phyloP scores from a whole-genome alignment of 2,797 vertebrate species.

The Helicolenus hilgendorfi region DNA sequence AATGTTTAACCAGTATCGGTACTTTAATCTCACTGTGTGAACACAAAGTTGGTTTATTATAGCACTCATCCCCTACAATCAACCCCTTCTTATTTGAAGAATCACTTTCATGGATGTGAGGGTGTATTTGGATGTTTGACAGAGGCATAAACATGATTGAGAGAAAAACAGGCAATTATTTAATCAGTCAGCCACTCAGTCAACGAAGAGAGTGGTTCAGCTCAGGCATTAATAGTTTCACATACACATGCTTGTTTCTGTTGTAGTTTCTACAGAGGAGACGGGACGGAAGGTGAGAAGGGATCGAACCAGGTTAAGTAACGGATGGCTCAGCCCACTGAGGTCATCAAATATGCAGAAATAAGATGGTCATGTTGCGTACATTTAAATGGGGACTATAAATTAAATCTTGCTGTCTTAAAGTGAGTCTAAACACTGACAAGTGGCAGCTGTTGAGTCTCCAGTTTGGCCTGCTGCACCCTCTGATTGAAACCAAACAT shows the following conservation, averaged over 20 bases:
- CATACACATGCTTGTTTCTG: background rate
- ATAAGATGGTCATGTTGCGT: background rate
- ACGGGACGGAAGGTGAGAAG: background rate
- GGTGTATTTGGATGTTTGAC: background rate
- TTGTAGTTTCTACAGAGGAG: background rate
- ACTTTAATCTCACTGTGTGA: conserved; percentile 5
- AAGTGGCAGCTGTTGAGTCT: background rate
- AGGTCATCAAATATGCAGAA: background rate
- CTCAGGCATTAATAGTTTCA: background rate
- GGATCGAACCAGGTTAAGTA: background rate
- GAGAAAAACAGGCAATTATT: background rate
- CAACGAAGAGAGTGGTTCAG: background rate
- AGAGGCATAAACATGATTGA: background rate
- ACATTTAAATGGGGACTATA: background rate
- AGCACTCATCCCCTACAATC: background rate
- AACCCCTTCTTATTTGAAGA: conserved; percentile 10
- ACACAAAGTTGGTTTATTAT: conserved; percentile 24
- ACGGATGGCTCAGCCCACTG: background rate
- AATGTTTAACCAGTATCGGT: conserved; percentile 41
- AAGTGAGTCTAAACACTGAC: background rate
- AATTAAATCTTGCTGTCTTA: background rate
- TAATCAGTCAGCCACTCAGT: background rate
- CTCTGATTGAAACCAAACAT: background rate
- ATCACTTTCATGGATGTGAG: background rate
- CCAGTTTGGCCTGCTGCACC: background rate